Evolutionary conservation across 2,797 vertebrate species (phyloP).

Genomic region (Sebastes ruberrimus): DNA sequence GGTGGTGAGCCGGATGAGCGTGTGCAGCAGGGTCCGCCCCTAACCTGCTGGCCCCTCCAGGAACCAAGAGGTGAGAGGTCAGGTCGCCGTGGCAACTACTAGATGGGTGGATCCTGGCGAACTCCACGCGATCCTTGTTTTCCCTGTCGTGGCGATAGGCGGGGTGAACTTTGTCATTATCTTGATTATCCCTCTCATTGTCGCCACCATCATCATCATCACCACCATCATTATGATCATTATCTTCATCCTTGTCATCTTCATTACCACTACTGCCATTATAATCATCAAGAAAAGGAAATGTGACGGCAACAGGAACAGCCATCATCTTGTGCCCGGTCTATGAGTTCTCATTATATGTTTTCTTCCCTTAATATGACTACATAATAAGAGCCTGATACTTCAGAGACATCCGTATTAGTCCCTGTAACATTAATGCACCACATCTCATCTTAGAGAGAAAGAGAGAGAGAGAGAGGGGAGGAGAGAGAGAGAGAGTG

Average conservation of each 20-base stretch:
- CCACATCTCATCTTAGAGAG: slow-evolving; percentile 67
- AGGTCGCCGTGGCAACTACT: slow-evolving; percentile 93
- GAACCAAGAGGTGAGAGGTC: slow-evolving; percentile 92
- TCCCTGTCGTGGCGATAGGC: slow-evolving; percentile 79
- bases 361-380: slow-evolving; percentile 78
- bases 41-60: slow-evolving; percentile 87
- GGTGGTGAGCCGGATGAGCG: slow-evolving; percentile 89
- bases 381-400: slow-evolving; percentile 79
- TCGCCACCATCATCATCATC: slow-evolving; percentile 52
- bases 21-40: slow-evolving; percentile 87
- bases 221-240: slow-evolving; percentile 69
- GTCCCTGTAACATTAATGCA: slow-evolving; percentile 78
- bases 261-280: slow-evolving; percentile 74
- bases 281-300: slow-evolving; percentile 74
- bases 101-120: slow-evolving; percentile 91
- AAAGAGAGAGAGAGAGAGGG: slow-evolving; percentile 40
- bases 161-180: slow-evolving; percentile 70
- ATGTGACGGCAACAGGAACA: slow-evolving; percentile 63
- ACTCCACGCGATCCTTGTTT: slow-evolving; percentile 96
- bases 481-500: slow-evolving; percentile 35
- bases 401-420: slow-evolving; percentile 79
- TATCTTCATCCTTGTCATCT: slow-evolving; percentile 75
- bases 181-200: slow-evolving; percentile 71
- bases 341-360: slow-evolving; percentile 76
- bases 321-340: slow-evolving; percentile 65